A percentile compares a stretch with the other conserved stretches of the same genome.
These are phyloP conservation scores for Aradophagus sp. DNA, from an alignment of 1,140 invertebrate species.

Conservation along the genomic window DNA sequence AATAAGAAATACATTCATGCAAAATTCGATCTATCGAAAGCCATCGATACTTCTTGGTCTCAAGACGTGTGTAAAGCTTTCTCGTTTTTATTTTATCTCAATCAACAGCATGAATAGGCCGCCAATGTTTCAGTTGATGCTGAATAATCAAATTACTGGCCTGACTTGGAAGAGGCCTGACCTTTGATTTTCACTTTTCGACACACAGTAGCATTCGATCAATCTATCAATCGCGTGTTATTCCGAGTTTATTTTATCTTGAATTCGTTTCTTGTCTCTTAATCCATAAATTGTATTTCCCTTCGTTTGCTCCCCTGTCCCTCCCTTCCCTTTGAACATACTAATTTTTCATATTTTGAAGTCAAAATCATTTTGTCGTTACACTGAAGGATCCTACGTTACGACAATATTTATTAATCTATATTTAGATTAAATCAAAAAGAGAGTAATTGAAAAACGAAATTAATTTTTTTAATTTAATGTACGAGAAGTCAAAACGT, in stretches of 20 bases:
- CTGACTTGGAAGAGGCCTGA: not conserved
- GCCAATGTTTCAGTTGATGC: too few species aligned
- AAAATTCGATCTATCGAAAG: constrained; percentile 58
- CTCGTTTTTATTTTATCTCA: constrained; percentile 29
- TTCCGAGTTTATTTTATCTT: constrained; percentile 3
- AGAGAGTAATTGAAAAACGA: constrained; percentile 12
- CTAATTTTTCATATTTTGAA: constrained; percentile 65
- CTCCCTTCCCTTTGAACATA: constrained; percentile 56
- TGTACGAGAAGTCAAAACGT: too few species aligned
- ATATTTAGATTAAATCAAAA: constrained; percentile 72
- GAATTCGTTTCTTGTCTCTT: constrained; percentile 18
- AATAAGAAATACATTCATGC: constrained; percentile 68
- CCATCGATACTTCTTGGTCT: constrained; percentile 50
- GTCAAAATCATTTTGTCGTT: constrained; percentile 68
- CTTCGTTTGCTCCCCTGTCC: constrained; percentile 6
- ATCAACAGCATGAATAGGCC: constrained; percentile 3
- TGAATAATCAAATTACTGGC: constrained; percentile 65
- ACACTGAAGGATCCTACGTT: constrained; percentile 72
- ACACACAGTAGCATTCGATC: constrained; percentile 34
- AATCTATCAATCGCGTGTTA: constrained; percentile 8
- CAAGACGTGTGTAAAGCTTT: constrained; percentile 49
- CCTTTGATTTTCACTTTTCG: constrained; percentile 42
- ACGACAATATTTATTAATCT: constrained; percentile 73
- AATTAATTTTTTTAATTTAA: too few species aligned
- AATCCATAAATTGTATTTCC: not conserved